Base-by-base conservation (phyloP, 92 coral and sea anemone genomes). In the Palythoa caribaeorum region DNA sequence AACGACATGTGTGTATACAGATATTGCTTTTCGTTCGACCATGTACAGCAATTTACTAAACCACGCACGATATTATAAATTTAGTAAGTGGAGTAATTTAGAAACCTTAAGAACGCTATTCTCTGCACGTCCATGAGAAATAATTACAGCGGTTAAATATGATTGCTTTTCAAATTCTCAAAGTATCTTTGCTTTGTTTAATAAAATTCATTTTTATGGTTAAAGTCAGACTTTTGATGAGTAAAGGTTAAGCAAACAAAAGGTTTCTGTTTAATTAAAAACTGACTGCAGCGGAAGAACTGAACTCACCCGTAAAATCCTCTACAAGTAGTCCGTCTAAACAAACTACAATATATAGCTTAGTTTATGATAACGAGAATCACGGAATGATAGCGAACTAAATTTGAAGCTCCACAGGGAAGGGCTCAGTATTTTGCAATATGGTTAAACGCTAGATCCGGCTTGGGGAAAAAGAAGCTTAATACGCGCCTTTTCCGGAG, bases 351-450 rank as follows among this genome's bases (percentile, higher is more conserved):
- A 38, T 44, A 38, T 44, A 44, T 44, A n/a, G 78, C 14, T 44
- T 2, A 44, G 50, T 44, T 1, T 15, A 2, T 55, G 1, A 55
- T 55, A 39, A 47, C 5, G 17, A 8, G 62, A 35, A 76, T 50
- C 80, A 76, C 80, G 80, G 38, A 76, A 76, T 76, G 54, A 15
- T 36, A 39, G 62, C 20, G 47, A 76, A 50, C 80, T 47, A 76
- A 50, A 65, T 55, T 55, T 39, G 21, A 38, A 73, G 50, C 79
- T 76, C 44, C 57, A 51, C 60, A 20, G n/a, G 40, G 80, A 38
- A 74, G 62, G 80, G 39, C 1, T 73, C 16, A 10, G 13, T 59
- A 17, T 17, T 57, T 59, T 59, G 19, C 16, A 59, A 59, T 1
- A 9, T 57, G 65, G 15, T 57, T 10, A 13, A 3, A 57, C 65